These are phyloP conservation scores for Aphodius granarius DNA, from an alignment of 2,888 invertebrate species.

Conservation along the genomic window DNA sequence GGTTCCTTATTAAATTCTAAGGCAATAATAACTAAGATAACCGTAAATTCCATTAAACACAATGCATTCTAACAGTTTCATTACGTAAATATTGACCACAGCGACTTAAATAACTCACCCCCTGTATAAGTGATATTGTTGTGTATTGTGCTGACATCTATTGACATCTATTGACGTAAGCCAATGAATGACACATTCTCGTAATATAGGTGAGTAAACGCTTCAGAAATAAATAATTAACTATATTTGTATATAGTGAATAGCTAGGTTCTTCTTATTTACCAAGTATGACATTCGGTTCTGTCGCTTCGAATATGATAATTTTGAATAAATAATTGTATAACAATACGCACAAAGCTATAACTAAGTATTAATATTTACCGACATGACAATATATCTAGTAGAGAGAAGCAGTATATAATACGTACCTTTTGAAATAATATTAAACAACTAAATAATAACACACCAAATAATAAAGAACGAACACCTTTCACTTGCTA, in stretches of 20 bases:
- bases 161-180: neutral
- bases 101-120: neutral
- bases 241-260: neutral
- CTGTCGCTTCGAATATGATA: too few relatives aligned
- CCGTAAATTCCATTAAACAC: too few relatives aligned
- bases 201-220: neutral
- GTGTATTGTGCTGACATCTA: neutral
- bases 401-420: too few relatives aligned
- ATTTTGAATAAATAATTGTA: too few relatives aligned
- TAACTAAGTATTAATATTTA: too few relatives aligned
- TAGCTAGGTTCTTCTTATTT: neutral
- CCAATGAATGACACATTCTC: neutral
- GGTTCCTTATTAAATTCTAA: too few relatives aligned
- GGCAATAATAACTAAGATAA: too few relatives aligned
- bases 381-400: too few relatives aligned
- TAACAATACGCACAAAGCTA: too few relatives aligned
- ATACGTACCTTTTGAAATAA: neutral
- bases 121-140: neutral
- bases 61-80: too few relatives aligned
- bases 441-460: neutral
- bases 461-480: neutral
- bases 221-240: neutral
- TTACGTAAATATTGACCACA: too few relatives aligned
- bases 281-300: too few relatives aligned
- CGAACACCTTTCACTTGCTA: neutral